These are phyloP conservation scores for Aplysia californica DNA, from an alignment of 1,140 invertebrate species.

Conservation along the genomic window DNA sequence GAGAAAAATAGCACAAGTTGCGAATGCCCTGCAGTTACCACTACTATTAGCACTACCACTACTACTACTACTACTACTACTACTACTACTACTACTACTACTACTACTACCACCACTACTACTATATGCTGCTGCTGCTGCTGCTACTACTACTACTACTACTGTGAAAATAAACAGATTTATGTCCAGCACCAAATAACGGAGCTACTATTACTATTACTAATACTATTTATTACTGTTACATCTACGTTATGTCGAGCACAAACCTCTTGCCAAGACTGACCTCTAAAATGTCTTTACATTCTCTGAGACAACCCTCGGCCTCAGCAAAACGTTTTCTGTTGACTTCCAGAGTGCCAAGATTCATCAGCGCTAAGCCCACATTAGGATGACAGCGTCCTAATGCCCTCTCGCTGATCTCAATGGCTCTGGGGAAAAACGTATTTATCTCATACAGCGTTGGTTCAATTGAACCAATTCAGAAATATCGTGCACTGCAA, in stretches of 20 bases:
- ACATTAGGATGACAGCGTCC: conserved; percentile 32
- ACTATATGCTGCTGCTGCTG: too few relatives aligned
- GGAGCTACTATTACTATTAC: neutral
- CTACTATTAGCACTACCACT: too few relatives aligned
- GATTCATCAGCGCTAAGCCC: conserved; percentile 26
- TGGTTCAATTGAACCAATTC: too few relatives aligned
- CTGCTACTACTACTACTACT: too few relatives aligned
- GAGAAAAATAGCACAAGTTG: neutral
- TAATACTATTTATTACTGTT: neutral
- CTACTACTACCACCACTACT: neutral
- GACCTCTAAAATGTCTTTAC: conserved; percentile 29
- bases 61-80: neutral
- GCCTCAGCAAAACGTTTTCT: conserved; percentile 22
- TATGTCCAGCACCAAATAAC: neutral
- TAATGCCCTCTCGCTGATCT: conserved; percentile 29
- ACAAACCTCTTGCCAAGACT: neutral
- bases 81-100: neutral
- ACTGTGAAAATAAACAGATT: too few relatives aligned
- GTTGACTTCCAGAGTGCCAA: conserved; percentile 33
- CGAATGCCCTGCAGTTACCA: neutral
- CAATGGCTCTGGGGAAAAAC: conserved; percentile 23
- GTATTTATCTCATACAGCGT: too few relatives aligned
- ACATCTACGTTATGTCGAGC: neutral
- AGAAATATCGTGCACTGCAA: too few relatives aligned
- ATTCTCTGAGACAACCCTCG: conserved; percentile 26